These are phyloP conservation scores for Rhabdomys pumilio DNA, from an alignment of 2,797 vertebrate genomes.

Conservation along the genomic window DNA sequence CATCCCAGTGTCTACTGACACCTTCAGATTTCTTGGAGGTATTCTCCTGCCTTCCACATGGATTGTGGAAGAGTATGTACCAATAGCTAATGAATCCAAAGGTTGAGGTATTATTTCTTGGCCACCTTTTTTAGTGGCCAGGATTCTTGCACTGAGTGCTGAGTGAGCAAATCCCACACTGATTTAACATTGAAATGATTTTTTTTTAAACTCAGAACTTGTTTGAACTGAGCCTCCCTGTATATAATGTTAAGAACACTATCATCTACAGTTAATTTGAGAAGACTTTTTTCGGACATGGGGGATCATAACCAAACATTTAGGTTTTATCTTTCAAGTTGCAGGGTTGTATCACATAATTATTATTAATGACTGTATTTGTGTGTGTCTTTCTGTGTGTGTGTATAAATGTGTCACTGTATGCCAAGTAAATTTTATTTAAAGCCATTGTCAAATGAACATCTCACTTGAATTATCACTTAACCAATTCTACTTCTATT, in stretches of 20 bases:
- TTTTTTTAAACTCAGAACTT: not conserved
- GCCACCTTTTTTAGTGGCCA: not conserved
- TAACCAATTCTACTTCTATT: not conserved
- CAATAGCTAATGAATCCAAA: not conserved
- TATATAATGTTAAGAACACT: not conserved
- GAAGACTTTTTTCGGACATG: not conserved
- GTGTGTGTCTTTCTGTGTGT: not conserved
- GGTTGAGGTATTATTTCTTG: not conserved
- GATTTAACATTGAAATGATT: not conserved
- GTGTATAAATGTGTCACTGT: not conserved
- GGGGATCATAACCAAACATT: not conserved
- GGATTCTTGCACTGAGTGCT: not conserved
- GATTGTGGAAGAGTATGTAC: too few relatives aligned
- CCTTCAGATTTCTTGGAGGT: not conserved
- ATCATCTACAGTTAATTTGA: not conserved
- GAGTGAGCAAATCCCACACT: not conserved
- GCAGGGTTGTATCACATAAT: not conserved
- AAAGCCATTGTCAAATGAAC: not conserved
- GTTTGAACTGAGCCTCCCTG: not conserved
- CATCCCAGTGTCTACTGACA: too few relatives aligned
- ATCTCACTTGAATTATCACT: not conserved
- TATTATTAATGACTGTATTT: accelerated
- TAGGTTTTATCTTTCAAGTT: not conserved
- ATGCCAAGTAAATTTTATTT: not conserved
- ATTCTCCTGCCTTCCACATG: accelerated